Conservation (phyloP, 2,113 vertebrate genomes). For the Colistium nudipinnis region DNA sequence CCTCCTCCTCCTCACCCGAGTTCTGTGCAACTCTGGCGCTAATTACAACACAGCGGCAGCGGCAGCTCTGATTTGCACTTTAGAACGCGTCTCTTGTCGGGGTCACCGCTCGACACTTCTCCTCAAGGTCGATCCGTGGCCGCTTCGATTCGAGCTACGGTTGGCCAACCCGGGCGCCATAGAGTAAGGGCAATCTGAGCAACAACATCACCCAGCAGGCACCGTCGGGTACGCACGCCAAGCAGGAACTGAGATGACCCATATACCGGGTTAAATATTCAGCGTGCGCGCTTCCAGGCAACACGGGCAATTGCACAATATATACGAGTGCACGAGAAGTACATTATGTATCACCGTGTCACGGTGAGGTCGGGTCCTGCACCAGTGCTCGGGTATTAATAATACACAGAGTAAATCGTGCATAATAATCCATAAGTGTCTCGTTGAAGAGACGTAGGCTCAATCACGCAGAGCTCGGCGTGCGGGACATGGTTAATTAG, state of each 20-base stretch:
- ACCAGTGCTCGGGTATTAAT: background rate
- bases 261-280: slow-evolving; percentile 12
- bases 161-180: slow-evolving; percentile 18
- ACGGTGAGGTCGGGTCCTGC: background rate
- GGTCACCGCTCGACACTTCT: slow-evolving; percentile 1
- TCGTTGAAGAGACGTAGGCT: background rate
- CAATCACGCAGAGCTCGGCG: no score
- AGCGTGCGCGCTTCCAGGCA: slow-evolving; percentile 22
- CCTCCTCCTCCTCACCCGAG: background rate
- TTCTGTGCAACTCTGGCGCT: background rate
- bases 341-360: background rate
- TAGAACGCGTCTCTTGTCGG: background rate
- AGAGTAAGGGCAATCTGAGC: slow-evolving; percentile 10
- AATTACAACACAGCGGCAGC: background rate
- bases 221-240: slow-evolving; percentile 10
- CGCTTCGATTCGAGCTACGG: background rate
- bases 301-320: slow-evolving; percentile 18
- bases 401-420: background rate
- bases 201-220: slow-evolving; percentile 43
- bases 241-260: slow-evolving; percentile 15
- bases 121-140: slow-evolving; percentile 22
- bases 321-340: slow-evolving; percentile 5
- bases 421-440: background rate
- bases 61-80: background rate
- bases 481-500: no score